These are phyloP conservation scores for Muraenolepis orangiensis DNA, from an alignment of 2,797 vertebrate species.

Conservation along the genomic window DNA sequence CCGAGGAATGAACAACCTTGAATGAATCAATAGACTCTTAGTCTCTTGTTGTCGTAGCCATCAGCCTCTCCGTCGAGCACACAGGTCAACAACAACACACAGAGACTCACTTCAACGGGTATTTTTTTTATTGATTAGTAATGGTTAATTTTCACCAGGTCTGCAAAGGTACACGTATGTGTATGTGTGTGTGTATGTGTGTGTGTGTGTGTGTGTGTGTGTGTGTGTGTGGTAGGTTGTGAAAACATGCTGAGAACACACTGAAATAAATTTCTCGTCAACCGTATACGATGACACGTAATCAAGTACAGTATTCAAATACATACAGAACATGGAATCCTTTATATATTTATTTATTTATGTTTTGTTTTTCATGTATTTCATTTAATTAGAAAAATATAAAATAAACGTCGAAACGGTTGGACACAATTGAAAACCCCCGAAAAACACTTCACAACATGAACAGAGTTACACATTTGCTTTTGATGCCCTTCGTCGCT, in stretches of 20 bases:
- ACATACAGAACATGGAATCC: slow-evolving; percentile 50
- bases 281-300: slow-evolving; percentile 61
- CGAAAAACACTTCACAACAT: slow-evolving; percentile 59
- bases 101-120: slow-evolving; percentile 44
- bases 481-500: slow-evolving; percentile 45
- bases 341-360: slow-evolving; percentile 38
- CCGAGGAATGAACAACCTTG: neutral
- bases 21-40: too few species aligned
- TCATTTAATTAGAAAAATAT: slow-evolving; percentile 78
- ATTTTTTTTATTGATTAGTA: slow-evolving; percentile 64
- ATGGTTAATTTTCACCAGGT: slow-evolving; percentile 56
- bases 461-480: slow-evolving; percentile 53
- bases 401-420: slow-evolving; percentile 66
- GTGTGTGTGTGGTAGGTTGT: slow-evolving; percentile 59
- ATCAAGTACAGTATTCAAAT: slow-evolving; percentile 62
- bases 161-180: slow-evolving; percentile 64
- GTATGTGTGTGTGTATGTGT: slow-evolving; percentile 57
- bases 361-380: too few species aligned
- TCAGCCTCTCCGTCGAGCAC: neutral
- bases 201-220: slow-evolving; percentile 58
- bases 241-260: slow-evolving; percentile 74
- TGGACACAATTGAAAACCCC: slow-evolving; percentile 29
- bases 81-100: slow-evolving; percentile 3
- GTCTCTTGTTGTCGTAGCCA: too few species aligned
- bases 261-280: slow-evolving; percentile 60